phyloP scores from a whole-genome alignment of 1,140 invertebrate genomes.

The Caenorhabditis inopinata region DNA sequence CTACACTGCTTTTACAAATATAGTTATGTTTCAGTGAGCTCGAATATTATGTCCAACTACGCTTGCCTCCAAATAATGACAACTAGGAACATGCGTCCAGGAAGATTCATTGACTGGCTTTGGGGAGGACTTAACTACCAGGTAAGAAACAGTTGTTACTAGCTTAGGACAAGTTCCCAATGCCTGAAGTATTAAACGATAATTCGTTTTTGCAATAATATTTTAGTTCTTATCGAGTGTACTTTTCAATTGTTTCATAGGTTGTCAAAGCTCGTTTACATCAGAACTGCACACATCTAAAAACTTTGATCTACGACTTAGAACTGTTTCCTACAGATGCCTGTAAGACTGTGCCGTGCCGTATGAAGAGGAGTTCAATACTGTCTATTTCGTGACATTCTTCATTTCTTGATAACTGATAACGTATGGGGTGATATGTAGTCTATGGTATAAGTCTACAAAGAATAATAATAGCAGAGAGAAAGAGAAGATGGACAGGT shows the following conservation, averaged over 20 bases:
- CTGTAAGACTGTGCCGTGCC: neutral
- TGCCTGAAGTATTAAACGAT: no score
- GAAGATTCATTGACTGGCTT: conserved; percentile 65
- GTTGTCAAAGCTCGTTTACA: neutral
- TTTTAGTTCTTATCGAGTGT: neutral
- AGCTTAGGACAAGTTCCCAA: no score
- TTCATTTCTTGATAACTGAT: neutral
- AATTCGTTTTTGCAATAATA: no score
- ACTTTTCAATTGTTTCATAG: neutral
- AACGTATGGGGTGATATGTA: conserved; percentile 11
- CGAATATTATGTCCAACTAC: conserved; percentile 63
- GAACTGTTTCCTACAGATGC: neutral
- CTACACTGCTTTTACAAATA: neutral
- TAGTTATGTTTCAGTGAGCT: conserved; percentile 56
- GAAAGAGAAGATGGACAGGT: conserved; percentile 17
- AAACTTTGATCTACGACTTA: neutral
- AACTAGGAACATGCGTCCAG: conserved; percentile 65
- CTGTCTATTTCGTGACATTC: conserved; percentile 20
- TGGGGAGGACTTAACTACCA: conserved; percentile 67
- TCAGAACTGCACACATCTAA: neutral
- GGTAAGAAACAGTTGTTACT: no score
- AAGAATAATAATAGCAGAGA: no score
- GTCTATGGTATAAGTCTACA: neutral
- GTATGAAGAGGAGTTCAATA: conserved; percentile 18
- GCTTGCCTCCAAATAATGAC: conserved; percentile 66